Evolutionary conservation across 37 sponge, comb jelly and placozoan genomes (phyloP).

Genomic region (Hormiphora californensis): DNA sequence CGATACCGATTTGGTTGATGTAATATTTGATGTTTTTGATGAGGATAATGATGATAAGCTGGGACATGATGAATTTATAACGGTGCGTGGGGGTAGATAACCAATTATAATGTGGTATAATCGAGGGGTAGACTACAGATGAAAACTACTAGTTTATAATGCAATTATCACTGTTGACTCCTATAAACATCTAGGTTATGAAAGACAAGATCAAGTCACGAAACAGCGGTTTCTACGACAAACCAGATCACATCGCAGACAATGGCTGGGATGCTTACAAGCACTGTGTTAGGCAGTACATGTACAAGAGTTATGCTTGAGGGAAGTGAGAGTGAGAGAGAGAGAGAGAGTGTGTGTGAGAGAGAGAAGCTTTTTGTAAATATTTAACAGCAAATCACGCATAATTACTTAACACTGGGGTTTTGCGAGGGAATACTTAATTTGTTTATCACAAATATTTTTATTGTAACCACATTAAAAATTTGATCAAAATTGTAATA

Average conservation of each 20-base stretch:
- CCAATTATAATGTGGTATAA: too few relatives aligned
- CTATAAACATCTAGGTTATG: background rate
- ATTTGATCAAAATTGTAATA: too few relatives aligned
- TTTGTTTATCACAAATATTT: too few relatives aligned
- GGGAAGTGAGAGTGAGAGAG: too few relatives aligned
- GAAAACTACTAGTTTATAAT: background rate
- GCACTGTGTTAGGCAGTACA: constrained; percentile 40
- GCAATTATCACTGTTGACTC: background rate
- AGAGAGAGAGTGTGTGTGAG: too few relatives aligned
- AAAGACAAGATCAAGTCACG: constrained; percentile 50
- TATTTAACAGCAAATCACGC: too few relatives aligned
- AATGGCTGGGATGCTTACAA: background rate
- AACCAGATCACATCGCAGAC: background rate
- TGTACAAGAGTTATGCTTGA: constrained; percentile 55
- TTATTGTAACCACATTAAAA: too few relatives aligned
- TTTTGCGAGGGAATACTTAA: too few relatives aligned
- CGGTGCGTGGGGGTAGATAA: background rate
- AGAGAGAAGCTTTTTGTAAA: too few relatives aligned
- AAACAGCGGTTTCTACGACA: background rate
- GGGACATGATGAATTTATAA: constrained; percentile 23
- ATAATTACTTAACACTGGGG: too few relatives aligned
- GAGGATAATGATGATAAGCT: constrained; percentile 42
- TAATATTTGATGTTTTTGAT: constrained; percentile 44
- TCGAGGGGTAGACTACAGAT: too few relatives aligned
- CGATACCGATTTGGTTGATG: constrained; percentile 3